phyloP scores from a whole-genome alignment of 2,888 invertebrate species.

The Limulus polyphemus region DNA sequence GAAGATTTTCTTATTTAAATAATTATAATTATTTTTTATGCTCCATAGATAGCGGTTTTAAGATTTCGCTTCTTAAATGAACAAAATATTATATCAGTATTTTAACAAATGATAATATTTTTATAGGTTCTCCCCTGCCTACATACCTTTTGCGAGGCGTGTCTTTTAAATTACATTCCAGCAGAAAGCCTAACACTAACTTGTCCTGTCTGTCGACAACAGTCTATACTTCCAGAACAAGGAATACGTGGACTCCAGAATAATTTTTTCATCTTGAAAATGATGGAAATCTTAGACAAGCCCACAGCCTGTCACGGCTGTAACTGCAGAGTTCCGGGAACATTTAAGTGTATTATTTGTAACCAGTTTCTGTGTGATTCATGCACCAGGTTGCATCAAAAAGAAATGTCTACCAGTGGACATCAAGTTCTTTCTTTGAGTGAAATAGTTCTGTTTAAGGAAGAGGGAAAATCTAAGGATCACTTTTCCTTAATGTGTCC shows the following conservation, averaged over 20 bases:
- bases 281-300: constrained; percentile 34
- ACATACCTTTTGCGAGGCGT: constrained; percentile 42
- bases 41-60: too few species aligned
- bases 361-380: constrained; percentile 33
- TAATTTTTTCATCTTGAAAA: constrained; percentile 38
- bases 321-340: constrained; percentile 28
- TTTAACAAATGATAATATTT: background rate
- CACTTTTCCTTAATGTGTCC: constrained; percentile 33
- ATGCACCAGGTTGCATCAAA: constrained; percentile 30
- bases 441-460: constrained; percentile 29
- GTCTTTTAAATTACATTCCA: constrained; percentile 40
- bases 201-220: constrained; percentile 42
- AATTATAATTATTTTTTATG: too few species aligned
- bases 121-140: constrained; percentile 40
- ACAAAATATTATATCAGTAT: too few species aligned
- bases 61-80: too few species aligned
- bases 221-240: constrained; percentile 41
- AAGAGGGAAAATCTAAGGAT: constrained; percentile 24
- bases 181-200: constrained; percentile 40
- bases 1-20: too few species aligned
- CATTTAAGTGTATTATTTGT: constrained; percentile 34
- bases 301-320: constrained; percentile 30
- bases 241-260: constrained; percentile 40
- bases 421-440: constrained; percentile 22
- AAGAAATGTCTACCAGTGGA: constrained; percentile 12